phyloP scores from a whole-genome alignment of 2,888 invertebrate genomes.

The Girardia tigrina region DNA sequence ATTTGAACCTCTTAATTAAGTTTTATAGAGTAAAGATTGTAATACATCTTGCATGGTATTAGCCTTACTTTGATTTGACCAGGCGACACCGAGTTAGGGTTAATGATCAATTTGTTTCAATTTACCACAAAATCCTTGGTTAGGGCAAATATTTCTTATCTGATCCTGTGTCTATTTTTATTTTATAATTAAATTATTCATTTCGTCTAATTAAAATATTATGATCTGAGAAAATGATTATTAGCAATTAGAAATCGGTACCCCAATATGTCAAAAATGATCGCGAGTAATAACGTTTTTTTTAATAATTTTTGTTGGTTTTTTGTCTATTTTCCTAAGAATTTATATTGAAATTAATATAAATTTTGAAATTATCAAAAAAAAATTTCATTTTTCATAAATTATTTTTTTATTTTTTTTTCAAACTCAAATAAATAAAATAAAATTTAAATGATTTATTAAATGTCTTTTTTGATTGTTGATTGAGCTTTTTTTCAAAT shows the following conservation, averaged over 20 bases:
- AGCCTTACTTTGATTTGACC: neutral
- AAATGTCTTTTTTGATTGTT: no score
- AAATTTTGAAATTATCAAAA: no score
- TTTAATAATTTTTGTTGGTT: no score
- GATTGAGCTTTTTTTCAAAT: no score
- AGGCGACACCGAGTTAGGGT: neutral
- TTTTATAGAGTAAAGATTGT: neutral
- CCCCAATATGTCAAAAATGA: neutral
- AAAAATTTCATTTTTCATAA: no score
- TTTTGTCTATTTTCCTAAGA: no score
- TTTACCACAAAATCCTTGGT: neutral
- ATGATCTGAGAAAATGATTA: slow-evolving; percentile 2
- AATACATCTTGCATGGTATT: neutral
- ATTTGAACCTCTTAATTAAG: slow-evolving; percentile 15
- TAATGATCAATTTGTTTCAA: slow-evolving; percentile 17
- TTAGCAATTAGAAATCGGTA: neutral
- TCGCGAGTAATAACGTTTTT: no score
- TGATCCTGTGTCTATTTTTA: neutral
- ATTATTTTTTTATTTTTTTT: no score
- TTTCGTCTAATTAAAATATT: neutral
- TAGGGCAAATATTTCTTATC: slow-evolving; percentile 9
- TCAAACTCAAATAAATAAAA: no score
- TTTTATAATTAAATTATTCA: neutral
- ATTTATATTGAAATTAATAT: no score
- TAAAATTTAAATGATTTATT: no score